A percentile compares a stretch with the other conserved stretches of the same genome.
Conservation (phyloP, 2,888 invertebrate species). For the Pelosia muscerda region DNA sequence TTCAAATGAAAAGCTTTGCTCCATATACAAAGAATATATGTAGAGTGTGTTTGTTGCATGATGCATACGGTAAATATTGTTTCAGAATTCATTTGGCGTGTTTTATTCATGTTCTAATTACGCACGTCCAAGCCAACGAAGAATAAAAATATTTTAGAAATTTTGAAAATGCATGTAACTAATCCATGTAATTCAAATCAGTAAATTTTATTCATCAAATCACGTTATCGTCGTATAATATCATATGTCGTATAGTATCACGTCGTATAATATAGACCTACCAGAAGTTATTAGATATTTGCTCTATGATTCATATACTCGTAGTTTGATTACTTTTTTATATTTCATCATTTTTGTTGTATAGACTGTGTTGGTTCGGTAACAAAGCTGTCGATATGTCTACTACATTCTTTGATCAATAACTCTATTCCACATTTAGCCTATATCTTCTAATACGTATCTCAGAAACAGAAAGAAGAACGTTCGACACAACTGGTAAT, state of each 20-base stretch:
- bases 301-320: neutral
- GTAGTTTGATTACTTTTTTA: neutral
- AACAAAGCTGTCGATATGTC: too few relatives aligned
- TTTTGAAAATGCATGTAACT: neutral
- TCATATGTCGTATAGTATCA: neutral
- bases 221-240: neutral
- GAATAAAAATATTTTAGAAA: neutral
- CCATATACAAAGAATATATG: neutral
- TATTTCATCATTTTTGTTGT: too few relatives aligned
- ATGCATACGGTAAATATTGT: neutral
- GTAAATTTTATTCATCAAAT: neutral
- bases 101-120: neutral
- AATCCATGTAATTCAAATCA: too few relatives aligned
- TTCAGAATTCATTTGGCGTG: neutral
- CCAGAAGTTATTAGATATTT: neutral
- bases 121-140: neutral
- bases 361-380: too few relatives aligned
- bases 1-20: slow-evolving; percentile 15
- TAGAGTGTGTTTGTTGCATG: neutral
- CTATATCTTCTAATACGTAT: slow-evolving; percentile 44
- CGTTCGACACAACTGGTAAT: slow-evolving; percentile 43
- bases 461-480: slow-evolving; percentile 39
- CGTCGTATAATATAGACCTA: neutral
- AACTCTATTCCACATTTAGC: slow-evolving; percentile 30
- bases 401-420: neutral